Percentiles rank a stretch among this genome's conserved stretches.
These are phyloP conservation scores for Phthorimaea operculella DNA, from an alignment of 1,140 invertebrate species.

Conservation along the genomic window DNA sequence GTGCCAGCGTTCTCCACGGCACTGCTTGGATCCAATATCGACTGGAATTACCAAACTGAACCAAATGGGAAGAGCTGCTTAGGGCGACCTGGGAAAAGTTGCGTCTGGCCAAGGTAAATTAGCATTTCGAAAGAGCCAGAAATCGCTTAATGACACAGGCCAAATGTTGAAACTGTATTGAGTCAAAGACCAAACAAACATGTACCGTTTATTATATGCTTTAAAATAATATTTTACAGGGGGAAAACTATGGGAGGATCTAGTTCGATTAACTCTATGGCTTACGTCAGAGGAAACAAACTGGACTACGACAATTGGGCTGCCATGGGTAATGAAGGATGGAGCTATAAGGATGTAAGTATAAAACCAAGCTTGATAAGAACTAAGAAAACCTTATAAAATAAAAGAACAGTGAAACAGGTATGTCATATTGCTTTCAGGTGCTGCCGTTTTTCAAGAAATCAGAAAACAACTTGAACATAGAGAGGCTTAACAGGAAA, in stretches of 20 bases:
- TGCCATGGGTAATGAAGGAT: conserved; percentile 73
- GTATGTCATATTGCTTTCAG: conserved; percentile 17
- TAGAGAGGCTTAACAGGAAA: conserved; percentile 47
- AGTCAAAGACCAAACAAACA: too few relatives aligned
- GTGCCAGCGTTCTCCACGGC: conserved; percentile 71
- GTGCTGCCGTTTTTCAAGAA: conserved; percentile 85
- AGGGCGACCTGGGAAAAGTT: conserved; percentile 49
- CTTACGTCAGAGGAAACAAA: conserved; percentile 80
- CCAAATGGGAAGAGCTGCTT: conserved; percentile 55
- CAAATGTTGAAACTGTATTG: too few relatives aligned
- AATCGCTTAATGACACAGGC: too few relatives aligned
- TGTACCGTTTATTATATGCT: too few relatives aligned
- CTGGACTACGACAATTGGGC: conserved; percentile 80
- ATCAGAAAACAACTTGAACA: conserved; percentile 74
- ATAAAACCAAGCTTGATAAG: conserved; percentile 17
- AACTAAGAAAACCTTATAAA: too few relatives aligned
- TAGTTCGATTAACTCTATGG: conserved; percentile 82
- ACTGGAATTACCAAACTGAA: conserved; percentile 75
- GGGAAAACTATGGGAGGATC: conserved; percentile 77
- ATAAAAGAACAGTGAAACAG: too few relatives aligned
- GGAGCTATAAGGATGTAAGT: conserved; percentile 81
- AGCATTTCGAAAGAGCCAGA: too few relatives aligned
- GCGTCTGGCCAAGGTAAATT: conserved; percentile 73
- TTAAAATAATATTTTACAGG: conserved; percentile 36
- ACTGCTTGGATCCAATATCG: conserved; percentile 65